These are phyloP conservation scores for Crenuchus spilurus DNA, from an alignment of 2,797 vertebrate species.

Conservation along the genomic window DNA sequence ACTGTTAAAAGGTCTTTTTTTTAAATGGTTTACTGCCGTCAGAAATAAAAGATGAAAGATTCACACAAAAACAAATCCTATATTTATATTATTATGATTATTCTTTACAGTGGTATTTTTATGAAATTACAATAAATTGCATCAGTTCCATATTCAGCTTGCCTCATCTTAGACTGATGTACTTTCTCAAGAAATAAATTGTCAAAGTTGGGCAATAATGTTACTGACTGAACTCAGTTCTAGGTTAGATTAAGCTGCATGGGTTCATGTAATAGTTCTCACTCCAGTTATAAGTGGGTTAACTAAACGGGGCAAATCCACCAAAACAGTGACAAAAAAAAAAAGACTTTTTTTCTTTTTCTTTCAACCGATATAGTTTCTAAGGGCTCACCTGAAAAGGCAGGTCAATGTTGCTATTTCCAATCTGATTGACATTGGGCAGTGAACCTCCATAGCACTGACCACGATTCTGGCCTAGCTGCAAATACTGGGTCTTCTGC, in stretches of 20 bases:
- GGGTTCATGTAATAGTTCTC: too few species aligned
- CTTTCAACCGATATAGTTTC: conserved; percentile 70
- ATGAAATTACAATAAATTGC: too few species aligned
- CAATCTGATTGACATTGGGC: conserved; percentile 99
- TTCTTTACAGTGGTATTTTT: too few species aligned
- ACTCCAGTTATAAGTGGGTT: conserved; percentile 3
- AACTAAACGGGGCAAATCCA: conserved; percentile 20
- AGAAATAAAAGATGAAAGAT: conserved; percentile 24
- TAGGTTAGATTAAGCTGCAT: too few species aligned
- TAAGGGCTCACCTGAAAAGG: conserved; percentile 96
- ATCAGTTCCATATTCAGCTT: background rate
- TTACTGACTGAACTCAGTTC: too few species aligned
- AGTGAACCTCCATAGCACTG: conserved; percentile 98
- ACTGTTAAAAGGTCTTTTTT: conserved; percentile 19
- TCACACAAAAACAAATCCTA: background rate
- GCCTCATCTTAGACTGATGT: background rate
- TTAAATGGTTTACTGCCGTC: conserved; percentile 9
- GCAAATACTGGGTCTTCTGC: conserved; percentile 98
- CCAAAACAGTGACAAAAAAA: conserved; percentile 56
- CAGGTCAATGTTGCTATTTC: conserved; percentile 94
- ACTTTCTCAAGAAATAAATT: background rate
- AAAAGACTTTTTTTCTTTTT: too few species aligned
- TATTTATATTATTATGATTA: too few species aligned
- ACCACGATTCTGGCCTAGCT: conserved; percentile 97
- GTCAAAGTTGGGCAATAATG: background rate